Base-by-base conservation (phyloP, 2,797 vertebrate genomes). In the Pseudopleuronectes americanus region DNA sequence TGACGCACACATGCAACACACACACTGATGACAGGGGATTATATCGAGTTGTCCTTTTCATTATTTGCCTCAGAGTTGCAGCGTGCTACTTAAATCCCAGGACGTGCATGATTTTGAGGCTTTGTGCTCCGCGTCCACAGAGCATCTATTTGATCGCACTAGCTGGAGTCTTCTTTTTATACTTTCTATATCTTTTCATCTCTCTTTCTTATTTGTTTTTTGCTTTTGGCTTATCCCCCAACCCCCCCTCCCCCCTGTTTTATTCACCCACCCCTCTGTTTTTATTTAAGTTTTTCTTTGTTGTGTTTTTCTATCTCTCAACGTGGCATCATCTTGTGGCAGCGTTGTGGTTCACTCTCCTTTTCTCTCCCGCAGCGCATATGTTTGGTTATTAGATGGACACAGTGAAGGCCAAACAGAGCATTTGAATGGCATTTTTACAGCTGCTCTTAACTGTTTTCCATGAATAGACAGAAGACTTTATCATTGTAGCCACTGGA, bases 21-120 rank as follows among this genome's bases (percentile, higher is more conserved):
- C 68, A 75, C 81, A 65, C 10, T 77, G 65, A 89, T 83, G 83
- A 83, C 77, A 74, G 75, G 64, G 79, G 77, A 81, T 90, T 77
- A 77, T 65, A 88, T 85, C 62, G 77, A 78, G 63, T 68, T 86
- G 68, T 81, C 54, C 57, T 74, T 77, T 84, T 57, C 49, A 75
- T 71, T 76, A 67, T 76, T 69, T 71, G 68, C 68, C 63, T 70
- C 62, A 61, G 36, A 49, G 57, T 68, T 38, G 68, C 64, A 41
- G 57, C 33, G 56, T 75, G 56, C 24, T 41, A 24, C 60, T 74
- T 73, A 79, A 75, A 79, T 71, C 67, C 67, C 68, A 49, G 47
- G 60, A 78, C 57, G 67, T 69, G 54, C 21, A 21, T 22, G 21
- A 68, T 77, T 76, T 76, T 33, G n/a, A 9, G 24, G 71, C 57